Evolutionary conservation across 2,113 vertebrate species (phyloP), one percentile per base, ranked within the genome.

Genomic region (Zosterops lateralis): DNA sequence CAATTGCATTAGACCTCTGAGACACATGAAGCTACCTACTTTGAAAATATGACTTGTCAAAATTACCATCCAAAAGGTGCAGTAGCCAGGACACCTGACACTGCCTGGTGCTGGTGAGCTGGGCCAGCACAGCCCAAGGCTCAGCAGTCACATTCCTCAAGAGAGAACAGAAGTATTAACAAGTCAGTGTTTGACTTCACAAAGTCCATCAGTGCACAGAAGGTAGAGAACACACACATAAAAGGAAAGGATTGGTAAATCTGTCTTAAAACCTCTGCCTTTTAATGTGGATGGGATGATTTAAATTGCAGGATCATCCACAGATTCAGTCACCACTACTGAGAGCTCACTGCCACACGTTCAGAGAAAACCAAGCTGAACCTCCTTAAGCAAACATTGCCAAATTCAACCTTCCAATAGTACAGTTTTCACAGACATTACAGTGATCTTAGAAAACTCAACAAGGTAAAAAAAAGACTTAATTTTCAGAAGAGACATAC

Each of bases 321-420:
- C 0, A 0, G 34, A 60, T 21, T 61, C 53, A 87, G 44, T 6
- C 51, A 67, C 14, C 8, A 5, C 29, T 51, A 11, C 47, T 53
- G 32, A 73, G 40, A 78, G 57, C 28, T 82, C 15, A 50, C 21
- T 54, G 53, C 36, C 47, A 75, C 78, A 66, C 1, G 3, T 42
- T 77, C 10, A 34, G 32, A 71, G 29, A 66, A 74, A 87, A 89
- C 26, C 32, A 32, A 78, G 40, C 26, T 81, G 51, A 78, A 66
- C 17, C 20, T 24, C 42, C 44, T 51, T 32, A 40, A 84, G 28
- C 48, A 64, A 73, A 73, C 19, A 32, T 5, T 42, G 40, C 14
- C 57, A 72, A 51, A 78, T 56, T 53, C 42, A 72, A 31, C 16
- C 21, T 89, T 64, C 29, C 58, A 21, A 20, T n/a, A 56, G 7